Percentiles rank a stretch among this genome's conserved stretches.
Conservation (phyloP, 2,888 invertebrate genomes). For the Drosophila peninsularis region DNA sequence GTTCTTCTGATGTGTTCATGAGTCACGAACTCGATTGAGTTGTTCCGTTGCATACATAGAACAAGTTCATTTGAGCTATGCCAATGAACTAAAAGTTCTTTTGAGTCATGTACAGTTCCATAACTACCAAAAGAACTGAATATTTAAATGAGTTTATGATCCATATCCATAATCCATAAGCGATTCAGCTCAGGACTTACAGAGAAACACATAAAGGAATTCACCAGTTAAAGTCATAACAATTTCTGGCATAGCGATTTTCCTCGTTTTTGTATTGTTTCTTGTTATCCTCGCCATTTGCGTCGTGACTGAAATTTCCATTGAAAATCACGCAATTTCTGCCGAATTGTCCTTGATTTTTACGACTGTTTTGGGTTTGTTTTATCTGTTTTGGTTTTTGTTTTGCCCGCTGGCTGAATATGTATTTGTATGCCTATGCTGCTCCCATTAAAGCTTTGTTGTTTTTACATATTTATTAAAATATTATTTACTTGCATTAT, state of each 20-base stretch:
- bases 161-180: background rate
- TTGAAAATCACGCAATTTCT: slow-evolving; percentile 62
- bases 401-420: background rate
- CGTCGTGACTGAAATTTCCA: slow-evolving; percentile 31
- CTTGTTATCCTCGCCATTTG: slow-evolving; percentile 16
- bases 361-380: slow-evolving; percentile 26
- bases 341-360: slow-evolving; percentile 52
- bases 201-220: background rate
- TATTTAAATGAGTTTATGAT: background rate
- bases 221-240: slow-evolving; percentile 3
- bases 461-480: background rate
- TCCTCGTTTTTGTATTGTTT: slow-evolving; percentile 11
- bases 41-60: no score
- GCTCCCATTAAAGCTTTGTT: background rate
- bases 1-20: background rate
- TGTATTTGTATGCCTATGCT: background rate
- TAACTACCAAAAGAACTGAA: background rate
- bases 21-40: no score
- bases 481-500: slow-evolving; percentile 15
- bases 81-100: no score
- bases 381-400: slow-evolving; percentile 6
- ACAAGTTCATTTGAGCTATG: no score
- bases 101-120: background rate
- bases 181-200: background rate
- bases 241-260: slow-evolving; percentile 8